Conservation (phyloP, 53 echinoderm and acorn worm genomes). For the Glandiceps talaboti region DNA sequence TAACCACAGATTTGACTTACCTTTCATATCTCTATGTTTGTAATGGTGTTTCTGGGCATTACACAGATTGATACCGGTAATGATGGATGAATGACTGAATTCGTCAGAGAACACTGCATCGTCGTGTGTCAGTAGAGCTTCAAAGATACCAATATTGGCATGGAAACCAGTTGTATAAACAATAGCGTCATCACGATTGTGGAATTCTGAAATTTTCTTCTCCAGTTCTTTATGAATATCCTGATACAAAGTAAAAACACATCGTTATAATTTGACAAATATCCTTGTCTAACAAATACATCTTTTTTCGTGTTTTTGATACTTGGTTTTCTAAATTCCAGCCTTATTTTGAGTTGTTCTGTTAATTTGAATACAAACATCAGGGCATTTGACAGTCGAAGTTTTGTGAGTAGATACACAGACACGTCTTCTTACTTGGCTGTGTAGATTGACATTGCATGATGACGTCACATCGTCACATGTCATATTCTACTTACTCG, state of each 20-base stretch:
- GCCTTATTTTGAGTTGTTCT: too few relatives aligned
- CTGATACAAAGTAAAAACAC: conserved; percentile 17
- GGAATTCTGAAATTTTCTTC: conserved; percentile 66
- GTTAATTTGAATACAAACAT: too few relatives aligned
- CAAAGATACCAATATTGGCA: conserved; percentile 94
- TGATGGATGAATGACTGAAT: conserved; percentile 94
- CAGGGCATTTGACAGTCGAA: too few relatives aligned
- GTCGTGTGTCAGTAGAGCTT: conserved; percentile 62
- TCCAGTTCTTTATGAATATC: conserved; percentile 96
- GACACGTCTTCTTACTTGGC: too few relatives aligned
- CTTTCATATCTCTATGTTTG: conserved; percentile 80
- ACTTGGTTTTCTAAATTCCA: too few relatives aligned
- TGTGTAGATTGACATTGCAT: too few relatives aligned
- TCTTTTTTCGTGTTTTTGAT: too few relatives aligned
- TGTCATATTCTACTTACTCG: conserved; percentile 57
- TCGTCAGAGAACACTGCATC: conserved; percentile 91
- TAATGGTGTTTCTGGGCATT: conserved; percentile 71
- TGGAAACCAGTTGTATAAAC: conserved; percentile 93
- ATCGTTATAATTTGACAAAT: not conserved
- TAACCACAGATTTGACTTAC: too few relatives aligned
- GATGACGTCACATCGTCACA: too few relatives aligned
- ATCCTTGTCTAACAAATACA: too few relatives aligned
- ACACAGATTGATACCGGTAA: conserved; percentile 87
- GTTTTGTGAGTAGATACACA: too few relatives aligned
- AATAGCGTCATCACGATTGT: conserved; percentile 76